Conservation (phyloP, 92 coral and sea anemone species). For the Virgularia gustaviana region DNA sequence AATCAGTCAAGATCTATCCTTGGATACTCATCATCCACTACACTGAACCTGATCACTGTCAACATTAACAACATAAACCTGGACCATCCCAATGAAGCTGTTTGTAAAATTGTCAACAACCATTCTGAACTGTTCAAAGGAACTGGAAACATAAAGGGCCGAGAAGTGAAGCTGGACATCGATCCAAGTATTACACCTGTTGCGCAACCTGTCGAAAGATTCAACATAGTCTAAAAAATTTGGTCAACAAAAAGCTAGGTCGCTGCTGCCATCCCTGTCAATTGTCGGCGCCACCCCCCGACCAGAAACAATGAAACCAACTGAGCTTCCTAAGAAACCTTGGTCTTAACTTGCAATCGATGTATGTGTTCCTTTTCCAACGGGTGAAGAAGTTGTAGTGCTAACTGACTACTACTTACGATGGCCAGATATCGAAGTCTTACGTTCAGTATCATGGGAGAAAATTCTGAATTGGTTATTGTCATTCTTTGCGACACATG, state of each 20-base stretch:
- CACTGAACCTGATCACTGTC: conserved; percentile 30
- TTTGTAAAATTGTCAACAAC: conserved; percentile 39
- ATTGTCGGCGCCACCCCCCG: conserved; percentile 11
- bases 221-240: conserved; percentile 44
- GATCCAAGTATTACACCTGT: conserved; percentile 40
- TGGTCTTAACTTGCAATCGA: conserved; percentile 53
- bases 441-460: conserved; percentile 16
- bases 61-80: conserved; percentile 32
- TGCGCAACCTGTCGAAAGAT: conserved; percentile 41
- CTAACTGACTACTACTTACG: conserved; percentile 54
- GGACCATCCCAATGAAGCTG: conserved; percentile 27
- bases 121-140: conserved; percentile 50
- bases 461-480: conserved; percentile 42
- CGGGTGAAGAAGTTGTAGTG: conserved; percentile 47
- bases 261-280: conserved; percentile 42
- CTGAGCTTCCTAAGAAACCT: conserved; percentile 53
- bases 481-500: conserved; percentile 50
- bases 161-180: conserved; percentile 47
- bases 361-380: conserved; percentile 63
- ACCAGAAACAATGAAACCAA: conserved; percentile 52
- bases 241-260: conserved; percentile 20
- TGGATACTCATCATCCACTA: conserved; percentile 40
- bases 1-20: conserved; percentile 36
- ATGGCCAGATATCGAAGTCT: conserved; percentile 44
- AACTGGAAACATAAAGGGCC: conserved; percentile 39